These are phyloP conservation scores for Dendroctonus valens DNA, from an alignment of 1,140 invertebrate species.

Conservation along the genomic window DNA sequence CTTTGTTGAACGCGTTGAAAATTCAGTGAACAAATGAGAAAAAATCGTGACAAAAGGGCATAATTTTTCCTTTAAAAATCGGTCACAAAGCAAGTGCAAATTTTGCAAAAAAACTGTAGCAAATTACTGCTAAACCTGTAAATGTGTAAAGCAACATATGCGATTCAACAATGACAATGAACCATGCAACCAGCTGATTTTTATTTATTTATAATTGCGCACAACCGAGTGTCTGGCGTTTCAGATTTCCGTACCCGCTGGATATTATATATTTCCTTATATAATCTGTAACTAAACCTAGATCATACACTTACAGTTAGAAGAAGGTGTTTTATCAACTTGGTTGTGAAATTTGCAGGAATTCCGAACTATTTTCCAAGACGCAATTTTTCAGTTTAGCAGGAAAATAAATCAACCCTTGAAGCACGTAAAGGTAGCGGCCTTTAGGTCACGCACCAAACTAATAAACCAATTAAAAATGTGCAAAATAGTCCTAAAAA, in stretches of 20 bases:
- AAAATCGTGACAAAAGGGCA: too few relatives aligned
- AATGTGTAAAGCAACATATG: conserved; percentile 1
- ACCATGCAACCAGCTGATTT: conserved; percentile 23
- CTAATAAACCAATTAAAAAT: conserved; percentile 24
- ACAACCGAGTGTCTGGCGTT: conserved; percentile 1
- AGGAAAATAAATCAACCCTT: conserved; percentile 1
- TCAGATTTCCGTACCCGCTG: background rate
- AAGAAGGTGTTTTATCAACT: conserved; percentile 1
- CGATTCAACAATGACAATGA: conserved; percentile 13
- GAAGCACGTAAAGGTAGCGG: background rate
- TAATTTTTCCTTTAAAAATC: too few relatives aligned
- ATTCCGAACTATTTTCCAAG: background rate
- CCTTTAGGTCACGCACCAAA: conserved; percentile 10
- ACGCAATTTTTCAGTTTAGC: conserved; percentile 3
- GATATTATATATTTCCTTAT: background rate
- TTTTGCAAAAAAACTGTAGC: too few relatives aligned
- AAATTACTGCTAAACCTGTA: too few relatives aligned
- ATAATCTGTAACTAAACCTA: background rate
- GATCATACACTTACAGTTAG: conserved; percentile 6
- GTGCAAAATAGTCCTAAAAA: conserved; percentile 16
- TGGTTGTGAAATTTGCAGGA: too few relatives aligned
- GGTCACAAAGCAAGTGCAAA: too few relatives aligned
- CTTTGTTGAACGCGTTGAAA: too few relatives aligned
- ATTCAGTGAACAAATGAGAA: too few relatives aligned
- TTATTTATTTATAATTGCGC: conserved; percentile 25